A percentile compares a stretch with the other conserved stretches of the same genome.
Conservation (phyloP, 1,140 invertebrate species). For the Varroa destructor region DNA sequence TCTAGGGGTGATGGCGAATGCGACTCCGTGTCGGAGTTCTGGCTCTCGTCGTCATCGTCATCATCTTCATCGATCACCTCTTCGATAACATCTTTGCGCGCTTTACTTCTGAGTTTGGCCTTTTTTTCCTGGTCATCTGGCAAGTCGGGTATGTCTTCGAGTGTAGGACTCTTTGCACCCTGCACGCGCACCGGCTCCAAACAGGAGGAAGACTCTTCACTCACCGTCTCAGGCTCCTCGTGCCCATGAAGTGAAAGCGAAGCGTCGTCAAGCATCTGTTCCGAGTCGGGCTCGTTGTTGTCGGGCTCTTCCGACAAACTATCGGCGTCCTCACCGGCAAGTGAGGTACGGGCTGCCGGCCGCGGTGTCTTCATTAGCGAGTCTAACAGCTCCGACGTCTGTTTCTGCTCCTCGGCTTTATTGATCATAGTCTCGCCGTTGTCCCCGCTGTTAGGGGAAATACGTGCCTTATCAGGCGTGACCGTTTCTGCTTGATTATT, state of each 20-base stretch:
- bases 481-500: too few relatives aligned
- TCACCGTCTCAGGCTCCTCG: constrained; percentile 20
- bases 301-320: constrained; percentile 8
- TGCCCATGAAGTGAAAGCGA: constrained; percentile 9
- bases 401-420: constrained; percentile 19
- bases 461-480: too few relatives aligned
- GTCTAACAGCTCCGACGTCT: constrained; percentile 22
- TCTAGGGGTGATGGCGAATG: constrained; percentile 24
- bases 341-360: not conserved
- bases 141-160: constrained; percentile 21
- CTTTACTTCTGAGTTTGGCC: too few relatives aligned
- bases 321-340: constrained; percentile 10
- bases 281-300: constrained; percentile 26
- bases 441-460: too few relatives aligned
- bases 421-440: too few relatives aligned
- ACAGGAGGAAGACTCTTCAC: constrained; percentile 24
- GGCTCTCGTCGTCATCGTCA: constrained; percentile 10
- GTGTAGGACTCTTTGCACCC: constrained; percentile 13
- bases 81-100: not conserved
- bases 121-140: constrained; percentile 17
- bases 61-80: not conserved
- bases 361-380: constrained; percentile 15
- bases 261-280: constrained; percentile 23
- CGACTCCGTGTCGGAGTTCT: constrained; percentile 27
- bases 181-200: constrained; percentile 13